Percentiles rank a stretch among this genome's conserved stretches.
Conservation (phyloP, 2,888 invertebrate genomes). For the Nipponacmea schrenckii region DNA sequence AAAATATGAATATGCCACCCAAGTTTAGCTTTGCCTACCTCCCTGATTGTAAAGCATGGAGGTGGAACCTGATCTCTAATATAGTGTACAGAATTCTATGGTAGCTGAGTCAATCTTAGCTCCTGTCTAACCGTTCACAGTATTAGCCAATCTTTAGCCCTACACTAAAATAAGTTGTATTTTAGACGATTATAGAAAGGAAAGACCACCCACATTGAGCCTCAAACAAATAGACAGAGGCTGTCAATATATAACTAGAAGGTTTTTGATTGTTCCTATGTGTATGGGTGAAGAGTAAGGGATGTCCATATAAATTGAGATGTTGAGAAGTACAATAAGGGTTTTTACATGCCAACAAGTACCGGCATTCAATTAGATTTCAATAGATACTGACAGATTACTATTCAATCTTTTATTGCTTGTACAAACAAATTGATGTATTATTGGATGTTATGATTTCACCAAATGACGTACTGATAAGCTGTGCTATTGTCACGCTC, state of each 20-base stretch:
- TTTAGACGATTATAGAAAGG: constrained; percentile 5
- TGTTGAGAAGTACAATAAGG: neutral
- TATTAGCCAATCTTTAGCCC: constrained; percentile 23
- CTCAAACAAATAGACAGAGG: constrained; percentile 19
- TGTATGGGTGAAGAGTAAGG: neutral
- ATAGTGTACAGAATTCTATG: constrained; percentile 9
- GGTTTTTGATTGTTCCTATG: constrained; percentile 2
- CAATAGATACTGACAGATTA: neutral
- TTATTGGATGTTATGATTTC: neutral
- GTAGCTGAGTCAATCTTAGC: constrained; percentile 1
- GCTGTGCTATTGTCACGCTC: too few relatives aligned
- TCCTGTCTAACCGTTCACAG: neutral
- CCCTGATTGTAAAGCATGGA: neutral
- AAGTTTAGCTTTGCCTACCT: constrained; percentile 23
- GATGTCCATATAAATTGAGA: neutral
- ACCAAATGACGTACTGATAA: neutral
- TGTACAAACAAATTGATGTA: constrained; percentile 2
- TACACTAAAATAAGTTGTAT: constrained; percentile 23
- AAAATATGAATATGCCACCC: constrained; percentile 17
- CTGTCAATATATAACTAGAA: constrained; percentile 14
- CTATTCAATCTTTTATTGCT: neutral
- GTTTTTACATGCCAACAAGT: neutral
- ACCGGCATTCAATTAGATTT: neutral
- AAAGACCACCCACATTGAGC: constrained; percentile 20
- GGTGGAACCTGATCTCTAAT: constrained; percentile 19